Percentiles rank a stretch among this genome's conserved stretches.
Evolutionary conservation across 2,888 invertebrate species (phyloP).

Genomic region (Leucoma salicis): DNA sequence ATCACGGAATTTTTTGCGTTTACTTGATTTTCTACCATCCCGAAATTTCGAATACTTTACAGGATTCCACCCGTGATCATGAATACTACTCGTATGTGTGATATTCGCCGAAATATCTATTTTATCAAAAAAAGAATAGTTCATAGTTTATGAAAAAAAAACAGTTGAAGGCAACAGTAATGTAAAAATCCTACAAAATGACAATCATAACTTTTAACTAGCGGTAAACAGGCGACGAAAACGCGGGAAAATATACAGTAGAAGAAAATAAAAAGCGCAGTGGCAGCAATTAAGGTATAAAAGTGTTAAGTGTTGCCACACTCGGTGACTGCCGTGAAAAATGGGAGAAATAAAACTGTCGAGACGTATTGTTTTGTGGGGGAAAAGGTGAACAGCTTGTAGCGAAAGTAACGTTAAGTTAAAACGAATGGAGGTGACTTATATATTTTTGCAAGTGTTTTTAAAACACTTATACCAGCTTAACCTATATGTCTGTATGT

Average conservation of each 20-base stretch:
- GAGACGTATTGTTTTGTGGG: conserved; percentile 27
- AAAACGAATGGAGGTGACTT: neutral
- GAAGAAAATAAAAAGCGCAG: conserved; percentile 32
- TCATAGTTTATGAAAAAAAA: no score
- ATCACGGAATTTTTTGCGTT: no score
- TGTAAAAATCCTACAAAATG: neutral
- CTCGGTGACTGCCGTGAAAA: conserved; percentile 17
- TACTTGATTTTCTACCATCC: no score
- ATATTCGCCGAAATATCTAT: no score
- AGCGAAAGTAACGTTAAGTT: neutral
- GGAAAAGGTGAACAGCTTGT: conserved; percentile 2
- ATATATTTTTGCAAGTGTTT: neutral
- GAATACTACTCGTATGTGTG: no score
- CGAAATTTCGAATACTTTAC: no score
- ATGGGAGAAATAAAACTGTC: conserved; percentile 22
- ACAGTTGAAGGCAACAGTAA: no score
- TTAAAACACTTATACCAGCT: no score
- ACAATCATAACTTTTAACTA: conserved; percentile 4
- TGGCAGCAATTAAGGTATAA: conserved; percentile 34
- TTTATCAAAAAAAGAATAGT: no score
- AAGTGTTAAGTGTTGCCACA: conserved; percentile 39
- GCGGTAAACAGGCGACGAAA: conserved; percentile 8
- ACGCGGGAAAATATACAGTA: conserved; percentile 22
- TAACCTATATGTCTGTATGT: no score
- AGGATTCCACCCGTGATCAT: no score